Conservation (phyloP, 2,888 invertebrate genomes). For the Dryococelus australis region DNA sequence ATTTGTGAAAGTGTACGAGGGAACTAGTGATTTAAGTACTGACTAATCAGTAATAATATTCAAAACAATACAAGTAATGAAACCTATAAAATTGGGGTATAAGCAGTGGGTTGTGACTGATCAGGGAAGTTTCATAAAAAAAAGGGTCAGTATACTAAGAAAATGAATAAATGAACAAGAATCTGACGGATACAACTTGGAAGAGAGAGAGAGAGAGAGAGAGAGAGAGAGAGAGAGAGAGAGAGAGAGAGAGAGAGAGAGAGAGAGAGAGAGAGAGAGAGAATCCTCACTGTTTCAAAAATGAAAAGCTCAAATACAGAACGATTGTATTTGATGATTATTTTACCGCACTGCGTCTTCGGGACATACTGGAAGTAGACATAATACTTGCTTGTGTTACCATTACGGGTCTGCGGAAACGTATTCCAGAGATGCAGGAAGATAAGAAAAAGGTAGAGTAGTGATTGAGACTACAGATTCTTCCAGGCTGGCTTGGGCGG, state of each 20-base stretch:
- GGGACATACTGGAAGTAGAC: constrained; percentile 44
- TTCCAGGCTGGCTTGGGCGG: neutral
- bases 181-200: no score
- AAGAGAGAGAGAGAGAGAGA: constrained; percentile 44
- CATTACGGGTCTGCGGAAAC: constrained; percentile 41
- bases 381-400: constrained; percentile 46
- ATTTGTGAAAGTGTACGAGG: constrained; percentile 38
- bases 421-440: constrained; percentile 25
- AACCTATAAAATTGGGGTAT: no score
- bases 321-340: constrained; percentile 44
- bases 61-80: constrained; percentile 33
- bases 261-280: no score
- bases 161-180: constrained; percentile 43
- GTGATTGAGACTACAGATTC: neutral
- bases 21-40: constrained; percentile 30
- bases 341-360: constrained; percentile 43
- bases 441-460: neutral
- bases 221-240: no score
- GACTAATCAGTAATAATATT: constrained; percentile 39
- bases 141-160: no score
- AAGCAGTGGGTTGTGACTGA: no score
- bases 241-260: no score
- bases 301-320: constrained; percentile 36
- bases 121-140: no score
- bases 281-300: constrained; percentile 42